Base-by-base conservation (phyloP, 1,140 invertebrate species). In the Rhopalosiphum maidis region DNA sequence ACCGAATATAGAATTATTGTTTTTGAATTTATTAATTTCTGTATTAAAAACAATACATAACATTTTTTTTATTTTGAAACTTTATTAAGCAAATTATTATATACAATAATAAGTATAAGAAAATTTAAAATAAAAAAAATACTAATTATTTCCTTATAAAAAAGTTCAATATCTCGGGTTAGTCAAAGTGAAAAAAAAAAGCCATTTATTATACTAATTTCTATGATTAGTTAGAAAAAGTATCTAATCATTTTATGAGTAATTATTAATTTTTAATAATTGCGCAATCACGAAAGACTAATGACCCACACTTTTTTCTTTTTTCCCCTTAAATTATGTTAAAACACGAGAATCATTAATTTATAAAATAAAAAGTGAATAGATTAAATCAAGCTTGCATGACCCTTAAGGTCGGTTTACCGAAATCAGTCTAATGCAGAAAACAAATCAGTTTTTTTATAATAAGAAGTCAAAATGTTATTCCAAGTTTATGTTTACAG, bases 181-280 rank as follows among this genome's bases (percentile, higher is more conserved):
- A 77, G n/a, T 35, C 30, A 83, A 82, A 8, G 77, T 82, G 6
- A 37, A 83, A 83, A 83, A 83, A 60, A 25, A 82, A 37, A 83
- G 22, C 8, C 35, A 37, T 37, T 35, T 83, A 83, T 8, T 77
- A 77, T n/a, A 77, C 60, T 77, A 77, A 77, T 77, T 77, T 77
- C 22, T 83, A 23, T 83, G n/a, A 83, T 37, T 37, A 83, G 77
- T 83, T 35, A 21, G n/a, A 83, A 83, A 82, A 83, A 83, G 37
- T 15, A 83, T 37, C 22, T 22, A 83, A 23, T 83, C 6, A 8
- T 83, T 37, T 83, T 37, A 37, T 23, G 77, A 83, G n/a, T 83
- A 83, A 83, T 85, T 85, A 85, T 23, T 43, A 85, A 5, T 85
- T 77, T 77, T 77, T 77, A n/a, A 77, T 77, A 77, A 77, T 18